phyloP scores from a whole-genome alignment of 2,797 vertebrate species.

The Malacoctenus gilli region DNA sequence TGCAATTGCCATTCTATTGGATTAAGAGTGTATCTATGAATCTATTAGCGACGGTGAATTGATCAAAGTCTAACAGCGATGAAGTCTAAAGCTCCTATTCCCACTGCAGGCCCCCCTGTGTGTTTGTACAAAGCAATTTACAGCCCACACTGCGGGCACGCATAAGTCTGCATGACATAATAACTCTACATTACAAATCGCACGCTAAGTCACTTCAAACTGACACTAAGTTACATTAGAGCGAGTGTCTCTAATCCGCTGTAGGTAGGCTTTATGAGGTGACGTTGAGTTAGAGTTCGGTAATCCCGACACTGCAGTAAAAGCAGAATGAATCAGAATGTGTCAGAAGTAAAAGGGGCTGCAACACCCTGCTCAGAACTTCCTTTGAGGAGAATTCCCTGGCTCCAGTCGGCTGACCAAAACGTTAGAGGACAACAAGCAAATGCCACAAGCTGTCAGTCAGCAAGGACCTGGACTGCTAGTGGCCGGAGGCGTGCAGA shows the following conservation, averaged over 20 bases:
- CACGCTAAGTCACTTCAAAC: conserved; percentile 12
- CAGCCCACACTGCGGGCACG: background rate
- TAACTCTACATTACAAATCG: conserved; percentile 21
- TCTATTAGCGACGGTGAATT: background rate
- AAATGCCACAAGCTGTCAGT: conserved; percentile 44
- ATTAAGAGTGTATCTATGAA: background rate
- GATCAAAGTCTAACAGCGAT: background rate
- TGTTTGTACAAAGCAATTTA: conserved; percentile 4
- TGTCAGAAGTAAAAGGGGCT: conserved; percentile 38
- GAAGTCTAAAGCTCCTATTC: background rate
- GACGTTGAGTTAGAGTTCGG: conserved; percentile 45
- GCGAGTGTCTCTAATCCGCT: conserved; percentile 28
- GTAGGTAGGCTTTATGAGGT: conserved; percentile 36
- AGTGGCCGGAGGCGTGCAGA: conserved; percentile 5
- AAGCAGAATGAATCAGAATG: conserved; percentile 40
- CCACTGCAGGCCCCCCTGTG: background rate
- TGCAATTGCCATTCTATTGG: too few species aligned
- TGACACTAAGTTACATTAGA: conserved; percentile 43
- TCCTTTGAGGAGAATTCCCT: conserved; percentile 28
- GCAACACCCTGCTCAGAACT: conserved; percentile 7
- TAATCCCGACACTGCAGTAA: conserved; percentile 25
- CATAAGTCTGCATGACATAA: conserved; percentile 35
- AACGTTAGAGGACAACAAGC: conserved; percentile 19
- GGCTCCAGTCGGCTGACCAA: conserved; percentile 18
- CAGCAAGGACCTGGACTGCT: conserved; percentile 11